Evolutionary conservation across 2,797 vertebrate species (phyloP).

Genomic region (Trichosurus vulpecula): DNA sequence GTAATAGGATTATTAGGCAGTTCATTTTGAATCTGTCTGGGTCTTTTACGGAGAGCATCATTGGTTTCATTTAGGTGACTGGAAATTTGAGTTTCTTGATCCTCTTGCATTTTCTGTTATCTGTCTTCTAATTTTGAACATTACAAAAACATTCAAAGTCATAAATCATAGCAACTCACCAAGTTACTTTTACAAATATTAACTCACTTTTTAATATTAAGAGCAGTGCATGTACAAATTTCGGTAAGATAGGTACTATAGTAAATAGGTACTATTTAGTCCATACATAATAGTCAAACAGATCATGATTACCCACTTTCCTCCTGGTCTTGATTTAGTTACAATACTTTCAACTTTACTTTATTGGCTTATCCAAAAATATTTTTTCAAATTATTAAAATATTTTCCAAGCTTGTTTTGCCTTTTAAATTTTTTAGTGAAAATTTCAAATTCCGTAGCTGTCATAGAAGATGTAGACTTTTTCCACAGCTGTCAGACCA

Average conservation of each 20-base stretch:
- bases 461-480: not conserved
- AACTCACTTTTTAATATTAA: not conserved
- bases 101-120: conserved; percentile 69
- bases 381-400: not conserved
- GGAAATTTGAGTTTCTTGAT: conserved; percentile 63
- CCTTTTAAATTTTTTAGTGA: not conserved
- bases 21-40: conserved; percentile 45
- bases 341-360: conserved; percentile 19
- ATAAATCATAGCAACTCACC: conserved; percentile 17
- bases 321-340: not conserved
- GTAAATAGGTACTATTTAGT: conserved; percentile 1
- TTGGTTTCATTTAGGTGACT: conserved; percentile 65
- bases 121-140: conserved; percentile 59
- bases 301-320: not conserved
- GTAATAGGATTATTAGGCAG: conserved; percentile 68
- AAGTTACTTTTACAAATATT: conserved; percentile 8
- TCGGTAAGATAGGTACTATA: not conserved
- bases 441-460: not conserved
- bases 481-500: not conserved
- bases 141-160: conserved; percentile 22
- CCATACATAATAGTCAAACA: not conserved
- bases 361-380: conserved; percentile 10
- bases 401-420: not conserved
- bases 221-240: not conserved
- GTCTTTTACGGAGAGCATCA: conserved; percentile 59